Evolutionary conservation across 2,888 invertebrate species (phyloP).

Genomic region (Cylindroiulus punctatus): DNA sequence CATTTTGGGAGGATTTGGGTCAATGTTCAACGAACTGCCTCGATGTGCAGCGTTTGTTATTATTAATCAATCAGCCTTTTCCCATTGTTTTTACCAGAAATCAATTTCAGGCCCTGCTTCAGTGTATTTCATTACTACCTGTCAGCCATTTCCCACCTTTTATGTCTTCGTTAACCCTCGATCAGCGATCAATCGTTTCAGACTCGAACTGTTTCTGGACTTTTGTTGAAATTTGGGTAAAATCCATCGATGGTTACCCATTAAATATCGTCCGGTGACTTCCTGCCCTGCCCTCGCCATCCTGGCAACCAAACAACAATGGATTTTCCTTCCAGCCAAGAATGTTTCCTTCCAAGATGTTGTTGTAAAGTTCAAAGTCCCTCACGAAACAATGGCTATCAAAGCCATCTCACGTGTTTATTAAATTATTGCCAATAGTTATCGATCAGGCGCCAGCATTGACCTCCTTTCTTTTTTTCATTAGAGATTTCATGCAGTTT

Average conservation of each 20-base stretch:
- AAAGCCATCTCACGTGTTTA: not conserved
- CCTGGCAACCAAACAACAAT: not conserved
- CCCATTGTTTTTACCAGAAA: not conserved
- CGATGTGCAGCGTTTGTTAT: not conserved
- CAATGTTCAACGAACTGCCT: not conserved
- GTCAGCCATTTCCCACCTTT: not conserved
- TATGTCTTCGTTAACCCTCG: not conserved
- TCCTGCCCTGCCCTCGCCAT: not conserved
- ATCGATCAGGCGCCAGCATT: not conserved
- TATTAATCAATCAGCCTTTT: not conserved
- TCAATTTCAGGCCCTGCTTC: not conserved
- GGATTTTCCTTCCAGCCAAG: not conserved
- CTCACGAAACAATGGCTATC: not conserved
- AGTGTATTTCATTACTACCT: not conserved
- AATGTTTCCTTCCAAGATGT: not conserved
- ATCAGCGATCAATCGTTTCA: not conserved
- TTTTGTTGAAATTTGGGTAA: not conserved
- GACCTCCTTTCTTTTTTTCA: not conserved
- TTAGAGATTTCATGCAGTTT: too few species aligned
- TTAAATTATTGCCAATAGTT: slow-evolving; percentile 25
- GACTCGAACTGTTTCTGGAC: not conserved
- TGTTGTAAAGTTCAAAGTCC: not conserved
- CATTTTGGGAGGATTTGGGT: not conserved
- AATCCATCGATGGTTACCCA: not conserved
- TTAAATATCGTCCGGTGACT: not conserved